These are phyloP conservation scores for Drosophila lacertosa DNA, from an alignment of 1,140 invertebrate genomes.

Conservation along the genomic window DNA sequence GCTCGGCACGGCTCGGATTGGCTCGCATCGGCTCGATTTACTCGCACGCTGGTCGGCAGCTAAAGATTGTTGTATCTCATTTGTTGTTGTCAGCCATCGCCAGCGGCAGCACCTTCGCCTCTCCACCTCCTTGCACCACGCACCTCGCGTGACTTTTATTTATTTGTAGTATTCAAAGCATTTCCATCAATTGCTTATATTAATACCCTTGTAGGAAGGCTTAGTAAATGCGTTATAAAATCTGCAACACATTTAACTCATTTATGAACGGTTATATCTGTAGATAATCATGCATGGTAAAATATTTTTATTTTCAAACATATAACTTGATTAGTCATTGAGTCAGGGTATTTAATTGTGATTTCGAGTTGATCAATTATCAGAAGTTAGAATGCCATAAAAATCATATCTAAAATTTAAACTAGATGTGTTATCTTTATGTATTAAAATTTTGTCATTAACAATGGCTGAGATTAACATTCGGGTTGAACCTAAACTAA, in stretches of 20 bases:
- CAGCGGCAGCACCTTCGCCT: slow-evolving; percentile 7
- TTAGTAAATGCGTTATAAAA: not conserved
- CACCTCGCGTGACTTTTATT: slow-evolving; percentile 56
- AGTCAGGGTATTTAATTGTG: no score
- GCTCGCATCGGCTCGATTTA: slow-evolving; percentile 32
- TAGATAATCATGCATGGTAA: no score
- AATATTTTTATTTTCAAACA: no score
- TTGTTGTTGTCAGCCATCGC: slow-evolving; percentile 34
- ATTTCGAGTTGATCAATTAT: no score
- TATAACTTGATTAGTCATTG: no score
- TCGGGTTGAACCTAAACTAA: no score
- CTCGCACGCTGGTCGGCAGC: slow-evolving; percentile 28
- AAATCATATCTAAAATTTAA: no score
- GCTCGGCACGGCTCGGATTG: slow-evolving; percentile 15
- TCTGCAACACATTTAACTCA: not conserved
- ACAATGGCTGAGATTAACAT: no score
- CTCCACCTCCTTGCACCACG: slow-evolving; percentile 17
- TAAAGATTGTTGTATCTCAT: slow-evolving; percentile 25
- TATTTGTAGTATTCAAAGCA: slow-evolving; percentile 47
- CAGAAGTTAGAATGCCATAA: no score
- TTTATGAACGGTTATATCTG: no score
- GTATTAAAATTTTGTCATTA: no score
- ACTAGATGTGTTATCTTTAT: no score
- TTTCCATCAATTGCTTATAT: slow-evolving; percentile 35
- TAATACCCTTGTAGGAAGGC: not conserved